Evolutionary conservation across 2,113 vertebrate species (phyloP).

Genomic region (Lamprologus sp.): DNA sequence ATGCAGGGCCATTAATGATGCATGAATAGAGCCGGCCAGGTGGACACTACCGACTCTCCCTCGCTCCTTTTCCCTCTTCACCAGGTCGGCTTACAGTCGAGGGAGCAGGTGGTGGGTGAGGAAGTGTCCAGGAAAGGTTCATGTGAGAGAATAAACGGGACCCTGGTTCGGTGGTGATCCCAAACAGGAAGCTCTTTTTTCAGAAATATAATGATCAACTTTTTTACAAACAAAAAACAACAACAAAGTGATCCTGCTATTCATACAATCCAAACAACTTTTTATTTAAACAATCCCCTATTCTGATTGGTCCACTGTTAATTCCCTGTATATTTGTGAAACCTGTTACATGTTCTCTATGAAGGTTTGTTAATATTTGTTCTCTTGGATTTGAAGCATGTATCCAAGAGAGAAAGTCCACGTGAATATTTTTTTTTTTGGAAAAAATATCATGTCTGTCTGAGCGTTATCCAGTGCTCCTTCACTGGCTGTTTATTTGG

Average conservation of each 20-base stretch:
- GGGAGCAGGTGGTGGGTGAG: background rate
- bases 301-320: background rate
- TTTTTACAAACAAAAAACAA: background rate
- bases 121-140: background rate
- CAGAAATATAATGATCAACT: background rate
- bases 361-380: background rate
- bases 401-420: background rate
- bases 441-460: background rate
- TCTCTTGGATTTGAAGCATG: background rate
- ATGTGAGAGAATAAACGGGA: background rate
- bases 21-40: conserved; percentile 40
- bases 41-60: conserved; percentile 20
- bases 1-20: conserved; percentile 67
- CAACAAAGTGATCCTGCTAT: background rate
- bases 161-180: background rate
- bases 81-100: conserved; percentile 49
- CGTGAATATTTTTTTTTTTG: background rate
- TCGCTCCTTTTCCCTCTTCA: conserved; percentile 4
- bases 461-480: background rate
- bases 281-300: background rate
- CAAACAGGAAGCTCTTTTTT: background rate
- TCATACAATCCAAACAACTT: background rate
- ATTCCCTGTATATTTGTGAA: background rate
- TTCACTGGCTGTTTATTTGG: background rate
- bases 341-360: background rate